Conservation (phyloP, 1,140 invertebrate genomes). For the Drosophila nigrodunni region DNA sequence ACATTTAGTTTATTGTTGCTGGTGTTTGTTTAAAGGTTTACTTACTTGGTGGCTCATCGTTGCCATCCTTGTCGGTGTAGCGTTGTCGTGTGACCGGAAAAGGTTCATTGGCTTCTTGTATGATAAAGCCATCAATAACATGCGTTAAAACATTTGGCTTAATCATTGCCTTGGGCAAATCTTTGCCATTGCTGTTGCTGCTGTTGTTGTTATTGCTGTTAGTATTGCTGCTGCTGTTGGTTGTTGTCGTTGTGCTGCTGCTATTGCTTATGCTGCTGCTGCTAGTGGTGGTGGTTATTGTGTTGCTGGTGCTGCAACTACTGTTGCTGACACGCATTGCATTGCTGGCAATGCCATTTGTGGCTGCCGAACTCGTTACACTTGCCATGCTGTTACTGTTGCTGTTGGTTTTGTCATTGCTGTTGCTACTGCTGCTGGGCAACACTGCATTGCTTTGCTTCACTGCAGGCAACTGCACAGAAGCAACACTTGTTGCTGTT, state of each 20-base stretch:
- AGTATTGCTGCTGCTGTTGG: conserved; percentile 28
- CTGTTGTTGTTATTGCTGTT: conserved; percentile 26
- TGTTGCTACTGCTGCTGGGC: conserved; percentile 64
- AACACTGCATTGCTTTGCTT: conserved; percentile 63
- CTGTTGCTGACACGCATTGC: conserved; percentile 26
- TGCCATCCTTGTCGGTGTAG: conserved; percentile 85
- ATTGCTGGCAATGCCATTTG: conserved; percentile 46
- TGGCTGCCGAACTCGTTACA: conserved; percentile 60
- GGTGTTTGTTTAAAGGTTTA: conserved; percentile 11
- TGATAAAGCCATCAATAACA: conserved; percentile 98
- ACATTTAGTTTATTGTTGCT: not conserved
- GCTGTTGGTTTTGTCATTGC: conserved; percentile 74
- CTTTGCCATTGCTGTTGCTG: conserved; percentile 85
- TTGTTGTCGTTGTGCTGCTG: conserved; percentile 42
- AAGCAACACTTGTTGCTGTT: conserved; percentile 65
- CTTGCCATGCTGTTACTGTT: conserved; percentile 64
- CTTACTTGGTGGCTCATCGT: conserved; percentile 89
- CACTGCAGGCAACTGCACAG: conserved; percentile 72
- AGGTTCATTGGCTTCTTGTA: conserved; percentile 96
- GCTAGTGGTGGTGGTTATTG: conserved; percentile 23
- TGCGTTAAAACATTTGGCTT: conserved; percentile 98
- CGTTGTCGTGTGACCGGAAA: conserved; percentile 92
- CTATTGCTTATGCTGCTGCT: conserved; percentile 21
- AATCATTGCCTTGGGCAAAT: conserved; percentile 95
- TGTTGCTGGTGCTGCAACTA: conserved; percentile 19